Evolutionary conservation across 2,888 invertebrate genomes (phyloP), one percentile per base, ranked within the genome.

Genomic region (Zele albiditarsus): DNA sequence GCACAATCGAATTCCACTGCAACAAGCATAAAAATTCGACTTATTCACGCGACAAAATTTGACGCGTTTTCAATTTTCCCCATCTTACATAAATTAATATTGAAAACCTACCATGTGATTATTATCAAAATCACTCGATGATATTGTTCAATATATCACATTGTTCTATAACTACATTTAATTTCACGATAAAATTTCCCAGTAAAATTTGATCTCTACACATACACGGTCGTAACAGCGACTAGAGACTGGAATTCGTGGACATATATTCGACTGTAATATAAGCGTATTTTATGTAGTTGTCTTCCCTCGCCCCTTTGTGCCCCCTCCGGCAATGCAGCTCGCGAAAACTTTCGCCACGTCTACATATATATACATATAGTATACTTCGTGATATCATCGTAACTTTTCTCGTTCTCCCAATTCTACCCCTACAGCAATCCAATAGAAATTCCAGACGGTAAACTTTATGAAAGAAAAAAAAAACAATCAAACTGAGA

Each of bases 341-440:
- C 28, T 25, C 25, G 58, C 25, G 16, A 60, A 60, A 60, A 60
- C 58, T 57, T 75, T 71, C 23, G 68, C 72, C 70, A 74, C 72
- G 70, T 65, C 71, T 63, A n/a, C n/a, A 46, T 16, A n/a, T n/a
- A 46, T n/a, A 46, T 5, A 46, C 14, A 46, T n/a, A 46, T 16
- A n/a, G n/a, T n/a, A 46, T 46, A n/a, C 46, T 2, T 46, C 46
- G n/a, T 16, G n/a, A 46, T 46, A 46, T 46, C 46, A n/a, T 46
- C 46, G n/a, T n/a, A 46, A 46, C 46, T 46, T 46, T 46, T 46
- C 46, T 46, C 46, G 46, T 46, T 46, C 46, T n/a, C n/a, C 16
- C 46, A 16, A 16, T 46, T 46, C 6, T 46, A 46, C 46, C 46
- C 46, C 46, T 46, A n/a, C 46, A 46, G 46, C 46, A n/a, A 46